These are phyloP conservation scores for Eudemis profundana DNA, from an alignment of 2,888 invertebrate species.

Conservation along the genomic window DNA sequence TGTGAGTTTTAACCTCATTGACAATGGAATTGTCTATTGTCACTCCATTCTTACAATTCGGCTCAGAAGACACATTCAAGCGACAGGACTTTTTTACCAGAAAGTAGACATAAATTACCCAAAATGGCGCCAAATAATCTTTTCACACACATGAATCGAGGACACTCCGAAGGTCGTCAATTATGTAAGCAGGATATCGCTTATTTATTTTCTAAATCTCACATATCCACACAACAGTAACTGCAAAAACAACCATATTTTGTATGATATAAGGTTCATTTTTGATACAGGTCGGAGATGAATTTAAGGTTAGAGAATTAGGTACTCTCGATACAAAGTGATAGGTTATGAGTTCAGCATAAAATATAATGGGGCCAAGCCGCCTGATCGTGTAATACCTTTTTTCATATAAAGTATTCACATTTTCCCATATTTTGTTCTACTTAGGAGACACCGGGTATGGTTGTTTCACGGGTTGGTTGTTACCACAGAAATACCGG, in stretches of 20 bases:
- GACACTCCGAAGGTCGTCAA: background rate
- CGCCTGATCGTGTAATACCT: constrained; percentile 1
- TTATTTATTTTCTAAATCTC: background rate
- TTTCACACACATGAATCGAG: background rate
- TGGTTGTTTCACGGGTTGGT: too few relatives aligned
- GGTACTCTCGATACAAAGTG: constrained; percentile 7
- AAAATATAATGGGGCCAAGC: constrained; percentile 26
- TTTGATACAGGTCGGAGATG: background rate
- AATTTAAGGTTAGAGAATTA: background rate
- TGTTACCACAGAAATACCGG: too few relatives aligned
- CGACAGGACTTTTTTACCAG: too few relatives aligned
- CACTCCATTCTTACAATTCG: too few relatives aligned
- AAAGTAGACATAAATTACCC: too few relatives aligned
- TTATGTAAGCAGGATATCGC: background rate
- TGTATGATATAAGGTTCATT: background rate
- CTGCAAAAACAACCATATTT: background rate
- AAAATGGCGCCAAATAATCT: background rate
- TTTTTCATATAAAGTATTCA: constrained; percentile 5
- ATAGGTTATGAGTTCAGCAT: constrained; percentile 21
- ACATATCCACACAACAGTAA: background rate
- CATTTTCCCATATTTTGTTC: background rate
- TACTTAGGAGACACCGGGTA: too few relatives aligned
- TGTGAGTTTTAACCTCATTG: too few relatives aligned
- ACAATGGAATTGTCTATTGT: too few relatives aligned
- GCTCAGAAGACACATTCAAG: too few relatives aligned